phyloP scores from a whole-genome alignment of 2,113 vertebrate genomes.

The Ahaetulla prasina region DNA sequence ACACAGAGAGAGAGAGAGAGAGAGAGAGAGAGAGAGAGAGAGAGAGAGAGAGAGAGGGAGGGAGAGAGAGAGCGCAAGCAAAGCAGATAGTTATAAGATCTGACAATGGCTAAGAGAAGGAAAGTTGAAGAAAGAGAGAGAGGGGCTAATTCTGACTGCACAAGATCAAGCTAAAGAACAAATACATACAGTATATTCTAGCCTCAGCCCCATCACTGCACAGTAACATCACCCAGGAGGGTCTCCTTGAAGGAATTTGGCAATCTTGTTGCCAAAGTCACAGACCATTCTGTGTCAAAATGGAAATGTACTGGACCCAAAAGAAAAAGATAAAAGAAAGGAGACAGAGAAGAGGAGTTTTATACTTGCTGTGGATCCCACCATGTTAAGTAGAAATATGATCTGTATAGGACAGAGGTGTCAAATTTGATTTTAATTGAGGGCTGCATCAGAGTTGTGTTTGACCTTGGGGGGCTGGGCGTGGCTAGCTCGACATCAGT shows the following conservation, averaged over 20 bases:
- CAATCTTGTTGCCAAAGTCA: background rate
- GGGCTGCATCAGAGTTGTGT: no score
- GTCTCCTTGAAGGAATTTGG: background rate
- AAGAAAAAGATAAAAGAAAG: background rate
- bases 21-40: no score
- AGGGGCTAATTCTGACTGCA: background rate
- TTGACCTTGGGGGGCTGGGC: no score
- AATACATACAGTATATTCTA: background rate
- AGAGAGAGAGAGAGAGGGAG: no score
- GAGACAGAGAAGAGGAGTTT: background rate
- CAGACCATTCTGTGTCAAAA: background rate
- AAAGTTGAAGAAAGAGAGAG: background rate
- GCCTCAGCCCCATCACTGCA: background rate
- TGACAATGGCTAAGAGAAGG: background rate
- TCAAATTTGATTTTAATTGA: no score
- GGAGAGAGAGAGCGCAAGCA: no score
- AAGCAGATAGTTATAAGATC: background rate
- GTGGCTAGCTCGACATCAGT: no score
- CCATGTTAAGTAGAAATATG: background rate
- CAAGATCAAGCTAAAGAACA: background rate
- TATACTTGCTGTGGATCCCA: background rate
- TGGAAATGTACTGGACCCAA: background rate
- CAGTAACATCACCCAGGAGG: background rate
- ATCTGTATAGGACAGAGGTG: no score
- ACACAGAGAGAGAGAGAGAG: no score